phyloP scores from a whole-genome alignment of 2,888 invertebrate species.

The Cynaeus angustus region DNA sequence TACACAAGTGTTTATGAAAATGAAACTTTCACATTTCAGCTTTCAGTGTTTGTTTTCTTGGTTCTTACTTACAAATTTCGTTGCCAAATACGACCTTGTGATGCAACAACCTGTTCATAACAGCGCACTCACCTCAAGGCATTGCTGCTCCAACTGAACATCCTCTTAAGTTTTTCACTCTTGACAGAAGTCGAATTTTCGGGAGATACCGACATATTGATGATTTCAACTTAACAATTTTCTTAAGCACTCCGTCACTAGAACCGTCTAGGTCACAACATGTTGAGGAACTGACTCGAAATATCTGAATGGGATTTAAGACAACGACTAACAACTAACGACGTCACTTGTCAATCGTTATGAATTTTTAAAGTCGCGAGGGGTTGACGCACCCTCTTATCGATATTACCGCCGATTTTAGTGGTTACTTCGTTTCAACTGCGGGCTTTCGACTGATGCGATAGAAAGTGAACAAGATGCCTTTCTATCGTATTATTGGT shows the following conservation, averaged over 20 bases:
- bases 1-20: constrained; percentile 10
- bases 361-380: constrained; percentile 27
- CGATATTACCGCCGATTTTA: constrained; percentile 18
- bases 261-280: constrained; percentile 25
- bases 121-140: constrained; percentile 60
- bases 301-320: background rate
- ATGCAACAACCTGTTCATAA: constrained; percentile 13
- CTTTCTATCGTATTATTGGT: constrained; percentile 59
- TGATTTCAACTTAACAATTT: too few relatives aligned
- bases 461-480: constrained; percentile 58
- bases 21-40: constrained; percentile 37
- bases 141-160: constrained; percentile 65
- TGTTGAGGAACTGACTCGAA: constrained; percentile 9
- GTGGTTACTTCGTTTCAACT: constrained; percentile 48
- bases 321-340: constrained; percentile 13
- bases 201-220: constrained; percentile 29
- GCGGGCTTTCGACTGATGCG: constrained; percentile 46
- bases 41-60: constrained; percentile 19
- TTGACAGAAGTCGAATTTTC: constrained; percentile 45
- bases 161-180: constrained; percentile 54
- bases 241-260: constrained; percentile 10
- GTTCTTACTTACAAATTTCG: background rate
- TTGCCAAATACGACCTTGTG: constrained; percentile 41
- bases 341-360: constrained; percentile 32
- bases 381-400: constrained; percentile 33